phyloP scores from a whole-genome alignment of 2,888 invertebrate genomes.

The Eupithecia tripunctaria region DNA sequence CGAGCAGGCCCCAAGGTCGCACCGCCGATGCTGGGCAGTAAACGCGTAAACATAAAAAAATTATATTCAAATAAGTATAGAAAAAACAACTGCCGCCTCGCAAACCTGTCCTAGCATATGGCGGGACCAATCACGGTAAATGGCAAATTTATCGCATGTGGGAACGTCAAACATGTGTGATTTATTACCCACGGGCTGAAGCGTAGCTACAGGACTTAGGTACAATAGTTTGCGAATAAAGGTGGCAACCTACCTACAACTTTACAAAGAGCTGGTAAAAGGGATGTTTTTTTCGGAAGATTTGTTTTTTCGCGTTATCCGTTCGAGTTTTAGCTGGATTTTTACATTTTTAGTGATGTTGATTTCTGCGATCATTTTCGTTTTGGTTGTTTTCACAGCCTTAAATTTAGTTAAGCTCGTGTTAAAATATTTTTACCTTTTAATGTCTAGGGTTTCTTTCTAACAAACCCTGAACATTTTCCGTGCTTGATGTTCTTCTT shows the following conservation, averaged over 20 bases:
- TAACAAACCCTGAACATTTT: background rate
- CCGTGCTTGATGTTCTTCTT: background rate
- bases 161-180: conserved; percentile 42
- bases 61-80: too few species aligned
- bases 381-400: background rate
- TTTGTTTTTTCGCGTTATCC: background rate
- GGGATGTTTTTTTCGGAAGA: conserved; percentile 8
- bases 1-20: too few species aligned
- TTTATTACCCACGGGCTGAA: conserved; percentile 33
- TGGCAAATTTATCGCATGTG: conserved; percentile 41
- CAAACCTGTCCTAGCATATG: background rate
- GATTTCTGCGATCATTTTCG: too few species aligned
- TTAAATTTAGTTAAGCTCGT: background rate
- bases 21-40: too few species aligned
- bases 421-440: background rate
- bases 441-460: too few species aligned
- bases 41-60: too few species aligned
- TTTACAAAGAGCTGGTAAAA: background rate
- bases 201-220: background rate
- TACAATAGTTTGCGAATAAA: conserved; percentile 13
- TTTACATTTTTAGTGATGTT: background rate
- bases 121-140: conserved; percentile 35
- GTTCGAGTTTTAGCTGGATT: background rate
- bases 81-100: conserved; percentile 14
- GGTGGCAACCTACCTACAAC: too few species aligned